These are phyloP conservation scores for Speoplatyrhinus poulsoni DNA, from an alignment of 2,113 vertebrate genomes.

Conservation along the genomic window DNA sequence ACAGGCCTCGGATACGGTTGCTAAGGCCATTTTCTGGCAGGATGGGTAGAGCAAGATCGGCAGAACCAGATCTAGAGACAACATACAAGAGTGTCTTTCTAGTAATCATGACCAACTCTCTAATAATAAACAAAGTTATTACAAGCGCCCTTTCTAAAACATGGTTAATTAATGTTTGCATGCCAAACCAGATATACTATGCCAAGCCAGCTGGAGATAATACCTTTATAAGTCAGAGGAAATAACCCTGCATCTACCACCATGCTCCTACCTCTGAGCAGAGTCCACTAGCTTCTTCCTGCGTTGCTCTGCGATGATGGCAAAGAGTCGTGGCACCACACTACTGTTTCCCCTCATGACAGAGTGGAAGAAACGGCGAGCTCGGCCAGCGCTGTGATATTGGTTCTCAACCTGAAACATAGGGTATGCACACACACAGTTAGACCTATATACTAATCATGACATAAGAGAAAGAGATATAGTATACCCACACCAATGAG, in stretches of 20 bases:
- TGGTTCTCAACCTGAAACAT: slow-evolving; percentile 77
- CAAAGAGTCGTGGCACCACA: slow-evolving; percentile 88
- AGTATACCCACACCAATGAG: background rate
- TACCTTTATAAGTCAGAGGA: background rate
- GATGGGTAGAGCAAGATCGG: slow-evolving; percentile 74
- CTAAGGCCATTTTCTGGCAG: slow-evolving; percentile 89
- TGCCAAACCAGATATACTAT: background rate
- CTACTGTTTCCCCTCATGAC: slow-evolving; percentile 72
- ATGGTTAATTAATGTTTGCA: background rate
- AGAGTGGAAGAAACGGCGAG: slow-evolving; percentile 85
- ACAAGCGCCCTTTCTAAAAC: too few relatives aligned
- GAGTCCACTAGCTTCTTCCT: slow-evolving; percentile 85
- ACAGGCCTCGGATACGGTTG: slow-evolving; percentile 87
- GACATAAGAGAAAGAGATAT: background rate
- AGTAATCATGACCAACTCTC: background rate
- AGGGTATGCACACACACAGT: background rate
- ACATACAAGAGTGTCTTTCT: background rate
- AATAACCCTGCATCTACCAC: background rate
- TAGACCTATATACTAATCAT: background rate
- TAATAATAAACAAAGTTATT: background rate
- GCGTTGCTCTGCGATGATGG: slow-evolving; percentile 86
- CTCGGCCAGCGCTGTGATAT: slow-evolving; percentile 84
- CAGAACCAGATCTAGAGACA: slow-evolving; percentile 72
- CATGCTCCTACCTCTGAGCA: slow-evolving; percentile 82
- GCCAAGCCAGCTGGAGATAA: background rate